These are phyloP conservation scores for Cacoxenus indagator DNA, from an alignment of 2,888 invertebrate genomes.

Conservation along the genomic window DNA sequence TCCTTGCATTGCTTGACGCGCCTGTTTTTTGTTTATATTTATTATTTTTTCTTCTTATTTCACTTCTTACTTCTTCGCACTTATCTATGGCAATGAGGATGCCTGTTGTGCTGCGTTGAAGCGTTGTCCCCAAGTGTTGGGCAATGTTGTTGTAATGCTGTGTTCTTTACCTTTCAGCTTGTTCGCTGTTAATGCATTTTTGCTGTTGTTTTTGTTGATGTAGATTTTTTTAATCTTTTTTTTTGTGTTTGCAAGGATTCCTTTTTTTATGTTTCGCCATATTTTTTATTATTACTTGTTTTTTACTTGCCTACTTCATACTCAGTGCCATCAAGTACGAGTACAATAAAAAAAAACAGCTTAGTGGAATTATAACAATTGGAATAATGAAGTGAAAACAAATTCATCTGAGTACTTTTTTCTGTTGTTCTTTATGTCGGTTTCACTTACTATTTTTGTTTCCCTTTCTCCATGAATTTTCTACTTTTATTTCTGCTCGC, in stretches of 20 bases:
- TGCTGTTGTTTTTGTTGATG: neutral
- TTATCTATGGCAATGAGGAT: neutral
- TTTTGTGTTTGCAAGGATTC: neutral
- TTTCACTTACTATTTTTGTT: neutral
- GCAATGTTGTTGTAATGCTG: neutral
- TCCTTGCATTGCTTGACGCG: too few species aligned
- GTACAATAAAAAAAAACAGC: constrained; percentile 16
- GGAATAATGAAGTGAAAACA: constrained; percentile 22
- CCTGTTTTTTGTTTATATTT: too few species aligned
- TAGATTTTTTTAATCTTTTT: neutral
- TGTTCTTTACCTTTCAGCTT: neutral
- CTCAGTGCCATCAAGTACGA: neutral
- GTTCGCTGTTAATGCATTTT: neutral
- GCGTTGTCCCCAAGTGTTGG: constrained; percentile 13
- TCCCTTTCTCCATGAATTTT: neutral
- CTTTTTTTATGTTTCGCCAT: neutral
- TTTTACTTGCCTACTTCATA: too few species aligned
- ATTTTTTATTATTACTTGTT: neutral
- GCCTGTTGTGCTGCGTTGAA: neutral
- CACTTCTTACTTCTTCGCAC: too few species aligned
- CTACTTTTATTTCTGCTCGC: neutral
- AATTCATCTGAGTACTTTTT: constrained; percentile 9
- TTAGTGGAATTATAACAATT: constrained; percentile 23
- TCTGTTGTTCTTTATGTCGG: neutral
- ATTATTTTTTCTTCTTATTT: too few species aligned